Base-by-base conservation (phyloP, 2,797 vertebrate genomes). In the Helicolenus hilgendorfi region DNA sequence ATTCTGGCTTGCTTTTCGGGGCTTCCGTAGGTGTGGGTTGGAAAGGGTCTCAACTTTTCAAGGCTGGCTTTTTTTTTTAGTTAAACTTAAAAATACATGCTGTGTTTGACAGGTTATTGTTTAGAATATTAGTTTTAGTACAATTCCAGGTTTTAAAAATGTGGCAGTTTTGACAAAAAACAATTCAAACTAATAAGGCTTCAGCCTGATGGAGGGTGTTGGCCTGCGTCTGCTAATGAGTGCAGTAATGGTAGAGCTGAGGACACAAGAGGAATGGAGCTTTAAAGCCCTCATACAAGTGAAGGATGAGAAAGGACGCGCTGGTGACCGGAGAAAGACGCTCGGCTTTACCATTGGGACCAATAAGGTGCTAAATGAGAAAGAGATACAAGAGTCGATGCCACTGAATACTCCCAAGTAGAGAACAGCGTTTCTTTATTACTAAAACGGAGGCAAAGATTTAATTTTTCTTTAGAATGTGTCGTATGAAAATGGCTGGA, bases 341-440 rank as follows among this genome's bases (percentile, higher is more conserved):
- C 60, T 31, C 7, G 11, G 67, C 24, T 58, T 22, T 13, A 59
- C 69, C 10, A 18, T 14, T 10, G 80, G 65, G 82, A 64, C n/a
- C 60, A 58, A 70, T 80, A 69, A 65, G 24, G 63, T 22, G 56
- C 5, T 33, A 33, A 72, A 74, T 82, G 60, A 64, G 49, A 72
- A 53, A 53, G 53, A 65, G 35, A 75, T 20, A 11, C 18, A 6
- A 60, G 58, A 81, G 14, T 85, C 62, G 1, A 18, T 3, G 26
- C 49, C 20, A 22, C 7, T 24, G 14, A 69, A 26, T 24, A 2
- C 35, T 58, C 38, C 59, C 31, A 20, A 7, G 9, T 20, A 65
- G 31, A 22, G 1, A 79, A 22, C 4, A 18, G 7, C 1, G 1
- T 67, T 27, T 35, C 49, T 82, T 49, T 71, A 33, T 64, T 63